Percentiles rank a stretch among this genome's conserved stretches.
phyloP scores from a whole-genome alignment of 2,888 invertebrate species.

The Lamellibrachia columna region DNA sequence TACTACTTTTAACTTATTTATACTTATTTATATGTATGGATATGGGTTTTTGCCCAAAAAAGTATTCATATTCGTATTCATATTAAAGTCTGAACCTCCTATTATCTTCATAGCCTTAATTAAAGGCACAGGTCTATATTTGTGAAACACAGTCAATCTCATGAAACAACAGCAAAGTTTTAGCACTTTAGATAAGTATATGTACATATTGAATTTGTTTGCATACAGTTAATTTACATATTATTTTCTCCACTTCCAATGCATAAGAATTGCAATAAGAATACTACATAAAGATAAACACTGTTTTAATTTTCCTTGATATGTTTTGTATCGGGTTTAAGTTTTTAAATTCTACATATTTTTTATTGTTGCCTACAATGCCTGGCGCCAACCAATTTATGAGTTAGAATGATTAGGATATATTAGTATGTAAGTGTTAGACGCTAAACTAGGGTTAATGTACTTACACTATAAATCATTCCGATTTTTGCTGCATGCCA shows the following conservation, averaged over 20 bases:
- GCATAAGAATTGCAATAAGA: no score
- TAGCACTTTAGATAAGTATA: neutral
- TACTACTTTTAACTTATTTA: no score
- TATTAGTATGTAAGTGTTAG: neutral
- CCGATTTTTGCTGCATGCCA: neutral
- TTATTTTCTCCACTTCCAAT: neutral
- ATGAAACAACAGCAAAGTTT: neutral
- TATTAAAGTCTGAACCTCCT: neutral
- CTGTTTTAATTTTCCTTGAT: no score
- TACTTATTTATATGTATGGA: no score
- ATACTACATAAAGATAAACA: no score
- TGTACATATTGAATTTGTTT: neutral
- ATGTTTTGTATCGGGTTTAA: no score
- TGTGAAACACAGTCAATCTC: neutral
- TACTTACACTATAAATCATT: conserved; percentile 2
- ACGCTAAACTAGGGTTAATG: neutral
- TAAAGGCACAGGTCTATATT: neutral
- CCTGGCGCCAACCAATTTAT: neutral
- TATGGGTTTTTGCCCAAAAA: no score
- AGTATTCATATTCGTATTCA: no score
- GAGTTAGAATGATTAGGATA: neutral
- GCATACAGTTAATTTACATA: neutral
- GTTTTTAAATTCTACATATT: neutral
- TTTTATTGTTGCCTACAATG: neutral
- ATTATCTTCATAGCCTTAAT: neutral